Evolutionary conservation across 2,113 vertebrate genomes (phyloP).

Genomic region (Setophaga petechia): DNA sequence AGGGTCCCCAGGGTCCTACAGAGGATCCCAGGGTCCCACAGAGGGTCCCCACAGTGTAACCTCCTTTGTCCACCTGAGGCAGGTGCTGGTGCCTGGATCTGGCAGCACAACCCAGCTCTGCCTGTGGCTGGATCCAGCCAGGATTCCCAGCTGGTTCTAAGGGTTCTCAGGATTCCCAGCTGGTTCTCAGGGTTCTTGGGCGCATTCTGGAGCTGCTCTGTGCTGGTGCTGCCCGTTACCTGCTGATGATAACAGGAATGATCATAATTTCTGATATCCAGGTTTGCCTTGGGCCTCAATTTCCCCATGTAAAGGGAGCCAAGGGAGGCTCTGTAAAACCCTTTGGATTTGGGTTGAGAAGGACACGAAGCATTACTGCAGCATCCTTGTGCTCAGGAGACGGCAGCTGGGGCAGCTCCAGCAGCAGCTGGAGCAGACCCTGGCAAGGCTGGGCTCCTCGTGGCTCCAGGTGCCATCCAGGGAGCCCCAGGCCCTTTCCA

Average conservation of each 20-base stretch:
- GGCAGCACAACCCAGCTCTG: fast-evolving
- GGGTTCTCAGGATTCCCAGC: background rate
- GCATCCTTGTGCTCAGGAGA: background rate
- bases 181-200: background rate
- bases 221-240: fast-evolving
- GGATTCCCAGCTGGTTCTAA: background rate
- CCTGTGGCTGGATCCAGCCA: background rate
- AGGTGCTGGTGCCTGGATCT: background rate
- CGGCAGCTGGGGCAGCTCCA: background rate
- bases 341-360: background rate
- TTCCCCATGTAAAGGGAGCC: background rate
- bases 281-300: background rate
- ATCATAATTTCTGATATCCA: fast-evolving
- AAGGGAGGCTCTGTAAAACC: background rate
- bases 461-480: fast-evolving
- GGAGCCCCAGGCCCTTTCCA: background rate
- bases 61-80: fast-evolving
- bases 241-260: background rate
- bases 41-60: no score
- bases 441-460: fast-evolving
- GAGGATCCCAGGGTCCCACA: background rate
- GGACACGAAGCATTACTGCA: background rate
- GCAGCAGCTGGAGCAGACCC: background rate
- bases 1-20: no score
- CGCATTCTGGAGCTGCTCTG: background rate